Base-by-base conservation (phyloP, 2,888 invertebrate species). In the Molanna angustata region DNA sequence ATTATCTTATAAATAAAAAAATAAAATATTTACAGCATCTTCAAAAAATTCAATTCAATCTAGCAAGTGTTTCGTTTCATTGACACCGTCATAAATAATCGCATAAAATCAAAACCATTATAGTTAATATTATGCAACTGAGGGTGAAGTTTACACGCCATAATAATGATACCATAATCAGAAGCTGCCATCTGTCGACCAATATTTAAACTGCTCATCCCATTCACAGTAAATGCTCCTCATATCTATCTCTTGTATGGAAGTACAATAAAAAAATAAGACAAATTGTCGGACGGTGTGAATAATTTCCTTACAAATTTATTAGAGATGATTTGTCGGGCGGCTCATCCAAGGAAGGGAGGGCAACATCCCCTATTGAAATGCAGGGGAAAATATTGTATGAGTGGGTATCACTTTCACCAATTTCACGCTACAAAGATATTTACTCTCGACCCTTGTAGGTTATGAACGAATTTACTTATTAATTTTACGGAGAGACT, bases 381-480 rank as follows among this genome's bases (percentile, higher is more conserved):
- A 27, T 39, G 9, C 18, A 20, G 18, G 33, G 49, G 45, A 45
- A 43, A 45, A 33, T 33, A 32, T 40, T 40, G 20, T 50, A 46
- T 44, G 50, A 55, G 55, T 52, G 53, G 48, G 52, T 58, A 58
- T 58, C 58, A 47, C 58, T 58, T 56, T 58, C 58, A 48, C 51
- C 55, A 56, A 58, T 58, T 58, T 58, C 58, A 58, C 58, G 58
- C 45, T 48, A 53, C 53, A 43, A 40, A 44, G 52, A 56, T 48
- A 50, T 53, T 54, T 54, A 48, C 49, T 46, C 40, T 42, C 21
- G 42, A 19, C 47, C 42, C 50, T 32, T 31, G 14, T 22, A 41
- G 49, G 44, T 43, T 48, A 45, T 48, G 42, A 32, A 46, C 52
- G 41, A 42, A 48, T 49, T 53, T 46, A 40, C 43, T 54, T 57